Evolutionary conservation across 2,113 vertebrate genomes (phyloP).

Genomic region (Hyla sarda): DNA sequence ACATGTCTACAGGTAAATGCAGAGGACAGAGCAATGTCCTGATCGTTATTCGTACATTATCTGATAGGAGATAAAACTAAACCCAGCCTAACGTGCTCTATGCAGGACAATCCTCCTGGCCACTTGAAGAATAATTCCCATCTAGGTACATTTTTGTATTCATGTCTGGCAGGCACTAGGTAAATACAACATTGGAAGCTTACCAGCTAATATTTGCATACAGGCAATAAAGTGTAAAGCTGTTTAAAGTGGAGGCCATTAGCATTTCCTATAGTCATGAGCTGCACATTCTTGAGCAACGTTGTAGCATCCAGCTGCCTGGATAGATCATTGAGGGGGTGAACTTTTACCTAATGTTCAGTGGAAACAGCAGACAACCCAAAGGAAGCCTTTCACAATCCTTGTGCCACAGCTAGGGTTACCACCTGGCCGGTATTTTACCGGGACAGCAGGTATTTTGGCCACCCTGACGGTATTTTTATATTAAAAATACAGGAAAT

Average conservation of each 20-base stretch:
- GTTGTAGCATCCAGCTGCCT: slow-evolving; percentile 7
- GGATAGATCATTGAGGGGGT: background rate
- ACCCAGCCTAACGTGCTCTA: background rate
- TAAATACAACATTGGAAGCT: background rate
- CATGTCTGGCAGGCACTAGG: background rate
- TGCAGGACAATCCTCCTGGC: background rate
- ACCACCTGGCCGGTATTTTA: too few species aligned
- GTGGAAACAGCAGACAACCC: background rate
- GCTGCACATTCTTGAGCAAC: background rate
- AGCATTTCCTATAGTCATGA: background rate
- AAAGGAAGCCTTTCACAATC: slow-evolving; percentile 6
- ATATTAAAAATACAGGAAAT: too few species aligned
- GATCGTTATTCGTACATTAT: background rate
- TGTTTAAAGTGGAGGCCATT: background rate
- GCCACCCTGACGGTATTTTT: too few species aligned
- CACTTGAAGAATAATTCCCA: background rate
- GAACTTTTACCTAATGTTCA: slow-evolving; percentile 9
- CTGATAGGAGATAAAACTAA: background rate
- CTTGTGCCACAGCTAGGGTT: slow-evolving; percentile 1
- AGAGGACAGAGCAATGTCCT: background rate
- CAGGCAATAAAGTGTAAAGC: background rate
- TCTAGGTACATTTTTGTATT: background rate
- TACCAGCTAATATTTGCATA: background rate
- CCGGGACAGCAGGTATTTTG: too few species aligned
- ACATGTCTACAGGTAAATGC: background rate